Evolutionary conservation across 1,140 invertebrate genomes (phyloP).

Genomic region (Condylostylus longicornis): DNA sequence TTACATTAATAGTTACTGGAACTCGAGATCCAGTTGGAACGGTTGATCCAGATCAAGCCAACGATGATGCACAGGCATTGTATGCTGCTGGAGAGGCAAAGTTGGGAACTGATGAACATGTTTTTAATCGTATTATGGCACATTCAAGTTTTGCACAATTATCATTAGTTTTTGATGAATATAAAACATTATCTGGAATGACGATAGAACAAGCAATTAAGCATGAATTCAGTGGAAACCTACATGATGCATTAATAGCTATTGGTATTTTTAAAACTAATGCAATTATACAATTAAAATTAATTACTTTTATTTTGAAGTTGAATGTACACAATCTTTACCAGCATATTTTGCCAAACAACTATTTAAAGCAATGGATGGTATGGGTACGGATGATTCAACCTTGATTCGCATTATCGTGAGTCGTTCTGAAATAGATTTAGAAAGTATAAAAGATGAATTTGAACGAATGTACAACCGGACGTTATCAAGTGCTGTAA

Average conservation of each 20-base stretch:
- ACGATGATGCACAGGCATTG: constrained; percentile 40
- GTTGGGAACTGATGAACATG: constrained; percentile 51
- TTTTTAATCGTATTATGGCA: constrained; percentile 52
- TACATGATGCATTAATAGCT: constrained; percentile 44
- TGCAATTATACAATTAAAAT: neutral
- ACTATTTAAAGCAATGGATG: constrained; percentile 55
- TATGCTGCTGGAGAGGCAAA: constrained; percentile 48
- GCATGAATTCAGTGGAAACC: constrained; percentile 44
- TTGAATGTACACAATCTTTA: constrained; percentile 51
- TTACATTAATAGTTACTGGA: constrained; percentile 46
- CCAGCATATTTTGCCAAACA: constrained; percentile 56
- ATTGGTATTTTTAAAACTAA: constrained; percentile 34
- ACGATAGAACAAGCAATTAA: constrained; percentile 52
- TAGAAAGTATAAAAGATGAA: constrained; percentile 51
- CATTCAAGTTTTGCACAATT: constrained; percentile 53
- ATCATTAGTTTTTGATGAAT: constrained; percentile 48
- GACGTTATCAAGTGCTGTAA: constrained; percentile 46
- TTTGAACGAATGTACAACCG: constrained; percentile 54
- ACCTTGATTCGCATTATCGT: constrained; percentile 58
- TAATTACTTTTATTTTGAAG: constrained; percentile 28
- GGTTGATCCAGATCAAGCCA: constrained; percentile 36
- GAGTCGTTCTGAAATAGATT: constrained; percentile 54
- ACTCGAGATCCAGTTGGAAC: constrained; percentile 35
- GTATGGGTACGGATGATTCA: constrained; percentile 53
- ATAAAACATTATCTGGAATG: constrained; percentile 47